Conservation (phyloP, 2,797 vertebrate species). For the Amphiprion clarkii region DNA sequence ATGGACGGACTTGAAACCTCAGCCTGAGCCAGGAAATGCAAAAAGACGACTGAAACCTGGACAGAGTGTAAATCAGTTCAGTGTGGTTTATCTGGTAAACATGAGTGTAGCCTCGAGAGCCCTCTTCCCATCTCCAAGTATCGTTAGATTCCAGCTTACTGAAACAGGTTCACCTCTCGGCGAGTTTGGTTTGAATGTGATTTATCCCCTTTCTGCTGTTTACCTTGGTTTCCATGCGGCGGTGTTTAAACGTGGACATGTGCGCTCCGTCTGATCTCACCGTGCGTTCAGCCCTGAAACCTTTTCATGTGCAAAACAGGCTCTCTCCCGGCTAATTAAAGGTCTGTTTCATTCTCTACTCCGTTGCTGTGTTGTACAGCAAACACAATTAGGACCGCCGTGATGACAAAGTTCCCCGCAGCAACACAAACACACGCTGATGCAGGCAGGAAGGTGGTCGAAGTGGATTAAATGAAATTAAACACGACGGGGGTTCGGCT, state of each 20-base stretch:
- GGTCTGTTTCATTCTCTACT: constrained; percentile 22
- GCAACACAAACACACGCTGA: constrained; percentile 1
- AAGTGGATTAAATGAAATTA: background rate
- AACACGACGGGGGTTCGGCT: background rate
- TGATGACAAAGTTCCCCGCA: constrained; percentile 12
- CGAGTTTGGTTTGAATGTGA: background rate
- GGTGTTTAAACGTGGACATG: constrained; percentile 8
- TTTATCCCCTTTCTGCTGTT: background rate
- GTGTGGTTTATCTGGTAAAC: background rate
- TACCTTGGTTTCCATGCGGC: constrained; percentile 4
- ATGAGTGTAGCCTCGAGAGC: background rate
- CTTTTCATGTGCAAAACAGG: constrained; percentile 50
- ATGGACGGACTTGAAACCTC: background rate
- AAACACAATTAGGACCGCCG: constrained; percentile 19
- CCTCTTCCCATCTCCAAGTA: background rate
- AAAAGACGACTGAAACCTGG: background rate
- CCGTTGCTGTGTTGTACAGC: background rate
- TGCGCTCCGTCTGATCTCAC: constrained; percentile 18
- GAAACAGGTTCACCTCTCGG: background rate
- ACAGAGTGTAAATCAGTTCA: background rate
- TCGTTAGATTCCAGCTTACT: background rate
- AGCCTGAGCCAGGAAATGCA: background rate
- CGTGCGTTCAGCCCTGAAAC: constrained; percentile 10
- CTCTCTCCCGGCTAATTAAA: constrained; percentile 27
- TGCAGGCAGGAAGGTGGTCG: background rate